Evolutionary conservation across 2,113 vertebrate genomes (phyloP).

Genomic region (Suncus etruscus): DNA sequence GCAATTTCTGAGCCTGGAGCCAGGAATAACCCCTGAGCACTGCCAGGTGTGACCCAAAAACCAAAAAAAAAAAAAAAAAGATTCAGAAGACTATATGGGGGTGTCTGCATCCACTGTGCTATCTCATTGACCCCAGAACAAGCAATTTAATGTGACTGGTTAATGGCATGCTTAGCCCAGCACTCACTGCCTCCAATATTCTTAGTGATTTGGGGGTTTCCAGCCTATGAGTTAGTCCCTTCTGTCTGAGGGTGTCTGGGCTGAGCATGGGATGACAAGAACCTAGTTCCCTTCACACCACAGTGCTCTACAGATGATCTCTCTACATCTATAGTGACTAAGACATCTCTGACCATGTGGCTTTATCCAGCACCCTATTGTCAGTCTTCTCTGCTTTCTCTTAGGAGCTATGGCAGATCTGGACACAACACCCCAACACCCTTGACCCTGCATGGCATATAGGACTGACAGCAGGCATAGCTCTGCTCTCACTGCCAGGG

Average conservation of each 20-base stretch:
- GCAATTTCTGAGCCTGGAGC: too few relatives aligned
- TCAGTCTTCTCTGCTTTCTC: neutral
- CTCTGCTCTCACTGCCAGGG: neutral
- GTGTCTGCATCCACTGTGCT: neutral
- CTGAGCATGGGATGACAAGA: neutral
- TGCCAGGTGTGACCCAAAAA: too few relatives aligned
- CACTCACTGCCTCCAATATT: neutral
- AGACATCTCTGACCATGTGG: neutral
- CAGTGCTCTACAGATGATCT: neutral
- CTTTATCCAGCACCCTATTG: neutral
- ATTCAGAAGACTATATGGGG: too few relatives aligned
- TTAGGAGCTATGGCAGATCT: neutral
- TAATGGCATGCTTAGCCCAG: neutral
- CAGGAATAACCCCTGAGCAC: too few relatives aligned
- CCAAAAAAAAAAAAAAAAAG: too few relatives aligned
- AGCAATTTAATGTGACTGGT: neutral
- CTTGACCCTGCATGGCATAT: neutral
- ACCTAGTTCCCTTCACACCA: neutral
- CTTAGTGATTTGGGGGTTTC: neutral
- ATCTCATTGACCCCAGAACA: neutral
- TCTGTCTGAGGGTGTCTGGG: neutral
- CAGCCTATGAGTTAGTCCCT: neutral
- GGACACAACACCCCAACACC: constrained; percentile 3
- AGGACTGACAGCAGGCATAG: neutral
- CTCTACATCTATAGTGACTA: neutral